These are phyloP conservation scores for Hartigia nigra DNA, from an alignment of 2,888 invertebrate species.

Conservation along the genomic window DNA sequence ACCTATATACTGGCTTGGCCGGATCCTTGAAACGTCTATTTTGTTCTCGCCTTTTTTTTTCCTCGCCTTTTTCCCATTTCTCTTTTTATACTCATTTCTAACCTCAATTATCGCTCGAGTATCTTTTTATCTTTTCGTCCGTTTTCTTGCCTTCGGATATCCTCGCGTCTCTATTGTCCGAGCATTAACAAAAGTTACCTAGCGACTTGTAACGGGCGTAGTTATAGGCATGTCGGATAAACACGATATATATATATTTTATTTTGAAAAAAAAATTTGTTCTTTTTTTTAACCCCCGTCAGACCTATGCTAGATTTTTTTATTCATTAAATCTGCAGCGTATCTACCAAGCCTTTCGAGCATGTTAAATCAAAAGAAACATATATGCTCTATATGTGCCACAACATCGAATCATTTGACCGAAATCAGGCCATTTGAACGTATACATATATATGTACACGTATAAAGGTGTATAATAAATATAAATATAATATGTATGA, in stretches of 20 bases:
- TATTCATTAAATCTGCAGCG: neutral
- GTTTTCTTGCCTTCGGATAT: neutral
- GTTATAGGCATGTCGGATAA: neutral
- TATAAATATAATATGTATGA: neutral
- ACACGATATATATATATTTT: too few relatives aligned
- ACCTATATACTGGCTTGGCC: neutral
- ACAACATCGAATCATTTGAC: neutral
- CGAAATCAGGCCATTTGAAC: neutral
- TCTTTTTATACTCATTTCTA: neutral
- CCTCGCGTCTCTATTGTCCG: too few relatives aligned
- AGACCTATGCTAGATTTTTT: neutral
- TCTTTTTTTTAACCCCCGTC: neutral
- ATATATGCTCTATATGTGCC: neutral
- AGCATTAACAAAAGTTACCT: too few relatives aligned
- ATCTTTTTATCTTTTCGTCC: neutral
- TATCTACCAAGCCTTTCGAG: neutral
- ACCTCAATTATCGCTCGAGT: neutral
- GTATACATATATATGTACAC: slow-evolving; percentile 2
- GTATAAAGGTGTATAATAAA: too few relatives aligned
- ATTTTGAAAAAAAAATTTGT: neutral
- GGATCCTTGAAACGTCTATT: neutral
- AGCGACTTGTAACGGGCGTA: neutral
- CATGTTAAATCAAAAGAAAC: neutral
- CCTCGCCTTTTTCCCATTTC: neutral
- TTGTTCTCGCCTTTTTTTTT: neutral